Evolutionary conservation across 2,888 invertebrate species (phyloP).

Genomic region (Aspidiotus rigidus): DNA sequence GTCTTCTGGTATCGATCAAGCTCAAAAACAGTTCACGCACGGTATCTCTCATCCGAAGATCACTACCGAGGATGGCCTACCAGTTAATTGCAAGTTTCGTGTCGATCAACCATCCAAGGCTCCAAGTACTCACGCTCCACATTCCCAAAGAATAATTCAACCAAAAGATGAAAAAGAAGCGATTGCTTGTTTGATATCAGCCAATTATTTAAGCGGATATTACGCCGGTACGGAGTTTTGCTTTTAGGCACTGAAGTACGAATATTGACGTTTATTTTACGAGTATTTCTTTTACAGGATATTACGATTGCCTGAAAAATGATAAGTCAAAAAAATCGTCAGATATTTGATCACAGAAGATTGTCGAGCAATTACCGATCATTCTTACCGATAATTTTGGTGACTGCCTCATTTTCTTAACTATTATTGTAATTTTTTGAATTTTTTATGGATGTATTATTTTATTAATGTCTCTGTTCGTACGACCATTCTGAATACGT

Average conservation of each 20-base stretch:
- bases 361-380: no score
- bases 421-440: no score
- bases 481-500: conserved; percentile 7
- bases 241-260: no score
- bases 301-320: conserved; percentile 16
- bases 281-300: conserved; percentile 3
- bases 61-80: no score
- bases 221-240: conserved; percentile 14
- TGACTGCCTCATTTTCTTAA: no score
- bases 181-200: conserved; percentile 22
- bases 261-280: background rate
- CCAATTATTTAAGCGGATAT: conserved; percentile 22
- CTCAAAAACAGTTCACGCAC: no score
- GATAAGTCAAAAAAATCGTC: background rate
- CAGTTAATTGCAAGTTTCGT: no score
- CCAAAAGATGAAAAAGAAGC: conserved; percentile 20
- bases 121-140: background rate
- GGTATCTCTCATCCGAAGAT: no score
- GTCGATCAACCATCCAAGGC: background rate
- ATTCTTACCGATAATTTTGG: no score
- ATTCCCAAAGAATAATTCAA: conserved; percentile 12
- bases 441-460: no score
- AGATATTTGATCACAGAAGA: background rate
- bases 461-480: conserved; percentile 3
- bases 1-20: no score